These are phyloP conservation scores for Neoniphon sammara DNA, from an alignment of 2,797 vertebrate species.

Conservation along the genomic window DNA sequence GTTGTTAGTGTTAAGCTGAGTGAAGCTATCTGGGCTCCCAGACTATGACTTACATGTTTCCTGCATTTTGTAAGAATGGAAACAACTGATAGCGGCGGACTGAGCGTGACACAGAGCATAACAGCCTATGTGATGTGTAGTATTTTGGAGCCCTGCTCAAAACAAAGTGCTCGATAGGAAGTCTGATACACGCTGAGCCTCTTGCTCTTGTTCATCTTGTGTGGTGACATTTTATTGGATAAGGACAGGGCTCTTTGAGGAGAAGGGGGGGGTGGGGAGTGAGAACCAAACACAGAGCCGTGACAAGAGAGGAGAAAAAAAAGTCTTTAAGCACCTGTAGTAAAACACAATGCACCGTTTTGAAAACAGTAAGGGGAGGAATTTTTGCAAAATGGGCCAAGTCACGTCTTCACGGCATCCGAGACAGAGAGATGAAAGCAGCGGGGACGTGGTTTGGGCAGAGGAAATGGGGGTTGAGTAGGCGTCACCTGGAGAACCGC, in stretches of 20 bases:
- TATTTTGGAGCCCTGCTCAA: conserved; percentile 57
- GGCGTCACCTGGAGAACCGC: conserved; percentile 76
- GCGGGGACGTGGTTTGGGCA: conserved; percentile 35
- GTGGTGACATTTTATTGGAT: conserved; percentile 81
- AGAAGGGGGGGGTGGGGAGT: not conserved
- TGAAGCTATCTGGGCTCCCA: conserved; percentile 21
- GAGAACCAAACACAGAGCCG: conserved; percentile 29
- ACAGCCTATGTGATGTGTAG: conserved; percentile 35
- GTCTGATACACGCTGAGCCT: conserved; percentile 73
- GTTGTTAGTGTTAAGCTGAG: not conserved
- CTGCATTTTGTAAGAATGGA: conserved; percentile 33
- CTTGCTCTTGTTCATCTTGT: conserved; percentile 74
- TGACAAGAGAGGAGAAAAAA: conserved; percentile 41
- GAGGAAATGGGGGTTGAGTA: conserved; percentile 82
- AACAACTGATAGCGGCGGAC: conserved; percentile 44
- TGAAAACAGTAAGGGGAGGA: conserved; percentile 79
- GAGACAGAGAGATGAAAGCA: conserved; percentile 82
- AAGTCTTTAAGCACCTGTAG: conserved; percentile 83
- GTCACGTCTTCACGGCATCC: conserved; percentile 80
- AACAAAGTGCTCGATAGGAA: conserved; percentile 73
- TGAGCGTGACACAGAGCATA: conserved; percentile 43
- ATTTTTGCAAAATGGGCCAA: conserved; percentile 82
- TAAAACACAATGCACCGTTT: conserved; percentile 81
- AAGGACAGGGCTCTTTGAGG: conserved; percentile 57
- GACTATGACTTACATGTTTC: conserved; percentile 43